Evolutionary conservation across 2,113 vertebrate species (phyloP).

Genomic region (Alligator sinensis): DNA sequence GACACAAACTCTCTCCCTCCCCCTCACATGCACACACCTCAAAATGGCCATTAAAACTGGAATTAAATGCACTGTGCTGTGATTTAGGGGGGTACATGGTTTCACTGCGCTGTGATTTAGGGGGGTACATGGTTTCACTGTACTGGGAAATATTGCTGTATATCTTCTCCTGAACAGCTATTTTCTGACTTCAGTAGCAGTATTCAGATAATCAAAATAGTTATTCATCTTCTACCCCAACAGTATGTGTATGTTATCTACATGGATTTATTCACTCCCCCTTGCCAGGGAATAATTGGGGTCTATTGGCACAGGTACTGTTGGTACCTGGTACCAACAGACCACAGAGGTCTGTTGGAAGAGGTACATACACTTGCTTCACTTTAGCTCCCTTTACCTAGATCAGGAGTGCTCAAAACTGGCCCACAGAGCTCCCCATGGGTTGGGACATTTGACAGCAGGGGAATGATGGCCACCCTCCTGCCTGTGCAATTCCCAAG

Average conservation of each 20-base stretch:
- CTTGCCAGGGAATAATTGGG: no score
- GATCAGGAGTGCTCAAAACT: no score
- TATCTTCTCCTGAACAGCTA: slow-evolving; percentile 45
- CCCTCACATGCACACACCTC: not conserved
- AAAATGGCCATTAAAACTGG: not conserved
- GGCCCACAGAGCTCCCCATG: no score
- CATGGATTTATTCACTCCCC: no score
- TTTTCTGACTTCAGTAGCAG: slow-evolving; percentile 42
- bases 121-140: slow-evolving; percentile 64
- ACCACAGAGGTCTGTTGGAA: no score
- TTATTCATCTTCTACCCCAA: slow-evolving; percentile 38
- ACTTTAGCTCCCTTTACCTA: no score
- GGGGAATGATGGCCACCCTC: no score
- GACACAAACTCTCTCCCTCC: not conserved
- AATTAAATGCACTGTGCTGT: slow-evolving; percentile 28
- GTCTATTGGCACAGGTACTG: no score
- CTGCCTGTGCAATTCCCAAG: no score
- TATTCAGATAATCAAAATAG: slow-evolving; percentile 47
- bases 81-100: slow-evolving; percentile 57
- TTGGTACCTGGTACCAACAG: no score
- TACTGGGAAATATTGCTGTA: slow-evolving; percentile 39
- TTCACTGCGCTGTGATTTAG: slow-evolving; percentile 59
- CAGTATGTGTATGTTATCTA: not conserved
- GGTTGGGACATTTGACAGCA: no score
- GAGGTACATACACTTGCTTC: no score